Evolutionary conservation across 2,888 invertebrate genomes (phyloP), one percentile per base, ranked within the genome.

Genomic region (Heteropelma amictum): DNA sequence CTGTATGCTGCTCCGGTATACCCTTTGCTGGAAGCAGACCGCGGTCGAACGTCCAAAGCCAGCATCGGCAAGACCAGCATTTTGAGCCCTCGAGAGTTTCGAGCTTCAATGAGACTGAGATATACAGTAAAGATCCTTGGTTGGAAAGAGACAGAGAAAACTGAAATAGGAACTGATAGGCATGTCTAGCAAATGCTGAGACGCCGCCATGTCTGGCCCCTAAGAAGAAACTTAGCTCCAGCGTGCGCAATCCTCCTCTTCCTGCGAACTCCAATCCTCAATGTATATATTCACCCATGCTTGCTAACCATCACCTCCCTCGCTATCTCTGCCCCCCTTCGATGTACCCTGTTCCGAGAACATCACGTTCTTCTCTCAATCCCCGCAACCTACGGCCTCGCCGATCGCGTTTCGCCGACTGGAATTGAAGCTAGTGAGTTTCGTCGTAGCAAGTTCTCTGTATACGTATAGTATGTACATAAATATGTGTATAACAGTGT

Each of bases 201-300:
- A 87, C 87, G 86, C 85, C 87, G 83, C 82, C 84, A 83, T 84
- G 87, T 88, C 88, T 88, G 87, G 86, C 87, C 86, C 86, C 86
- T 87, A 87, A 87, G 87, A 87, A 87, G 87, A 88, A 88, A 87
- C 88, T 86, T 85, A 85, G 84, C 84, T 84, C 84, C 83, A 83
- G 40, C 38, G 51, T 23, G 35, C 53, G 70, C 69, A 56, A 64
- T 54, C 47, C 56, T 54, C 56, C 56, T 51, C 58, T 54, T 49
- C 60, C 54, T 38, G 10, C 54, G 21, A 61, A 67, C 70, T 65
- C 40, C 63, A 47, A 51, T 67, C 56, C 65, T 42, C 8, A 19
- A 19, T 53, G 8, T 61, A 19, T 63, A 68, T 61, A 33, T 42
- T 42, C 49, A 60, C 64, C 49, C 51, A n/a, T 23, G 21, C 67